Percentiles rank a stretch among this genome's conserved stretches.
These are phyloP conservation scores for Hyles lineata DNA, from an alignment of 2,888 invertebrate genomes.

Conservation along the genomic window DNA sequence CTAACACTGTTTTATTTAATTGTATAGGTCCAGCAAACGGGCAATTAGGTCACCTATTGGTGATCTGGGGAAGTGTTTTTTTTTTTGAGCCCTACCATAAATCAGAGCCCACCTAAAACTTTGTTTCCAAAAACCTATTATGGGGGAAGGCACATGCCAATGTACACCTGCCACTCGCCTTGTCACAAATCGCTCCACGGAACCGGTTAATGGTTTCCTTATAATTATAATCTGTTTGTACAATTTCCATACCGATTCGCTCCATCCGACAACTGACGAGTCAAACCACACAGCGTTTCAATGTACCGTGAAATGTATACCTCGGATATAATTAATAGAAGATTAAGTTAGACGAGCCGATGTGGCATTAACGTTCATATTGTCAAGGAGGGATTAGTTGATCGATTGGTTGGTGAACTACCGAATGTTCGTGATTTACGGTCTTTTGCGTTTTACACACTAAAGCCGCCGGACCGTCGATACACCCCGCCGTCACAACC, in stretches of 20 bases:
- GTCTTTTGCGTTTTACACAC: no score
- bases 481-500: no score
- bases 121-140: no score
- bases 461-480: no score
- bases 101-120: no score
- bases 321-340: slow-evolving; percentile 24
- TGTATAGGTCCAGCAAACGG: no score
- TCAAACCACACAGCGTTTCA: background rate
- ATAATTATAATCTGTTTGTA: slow-evolving; percentile 9
- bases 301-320: slow-evolving; percentile 17
- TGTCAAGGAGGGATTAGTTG: slow-evolving; percentile 7
- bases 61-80: no score
- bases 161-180: no score
- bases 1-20: background rate
- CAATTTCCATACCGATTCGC: slow-evolving; percentile 1
- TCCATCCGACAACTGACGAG: slow-evolving; percentile 8
- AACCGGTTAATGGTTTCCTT: background rate
- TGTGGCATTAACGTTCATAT: background rate
- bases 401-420: background rate
- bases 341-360: background rate
- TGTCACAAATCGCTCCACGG: no score
- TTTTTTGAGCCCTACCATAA: no score
- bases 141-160: no score
- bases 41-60: no score
- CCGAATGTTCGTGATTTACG: background rate